Conservation (phyloP, 2,797 vertebrate genomes). For the Notolepis coatsorum region DNA sequence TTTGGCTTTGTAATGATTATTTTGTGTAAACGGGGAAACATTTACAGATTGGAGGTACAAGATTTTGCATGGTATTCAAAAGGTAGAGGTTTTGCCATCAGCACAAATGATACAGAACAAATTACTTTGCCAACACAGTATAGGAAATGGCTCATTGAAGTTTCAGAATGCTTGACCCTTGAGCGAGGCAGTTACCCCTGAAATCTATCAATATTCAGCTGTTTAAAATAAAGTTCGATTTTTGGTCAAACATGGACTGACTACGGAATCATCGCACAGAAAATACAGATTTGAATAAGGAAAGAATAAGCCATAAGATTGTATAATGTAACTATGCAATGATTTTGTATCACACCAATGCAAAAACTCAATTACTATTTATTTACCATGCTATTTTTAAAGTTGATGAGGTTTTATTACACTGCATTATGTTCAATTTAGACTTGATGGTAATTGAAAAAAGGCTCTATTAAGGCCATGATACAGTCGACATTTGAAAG, state of each 20-base stretch:
- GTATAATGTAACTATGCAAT: not conserved
- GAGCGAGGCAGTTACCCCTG: not conserved
- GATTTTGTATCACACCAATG: not conserved
- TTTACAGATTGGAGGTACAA: no score
- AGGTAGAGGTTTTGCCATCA: conserved; percentile 1
- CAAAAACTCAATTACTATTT: not conserved
- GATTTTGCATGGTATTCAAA: no score
- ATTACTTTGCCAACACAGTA: not conserved
- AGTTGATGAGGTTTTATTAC: not conserved
- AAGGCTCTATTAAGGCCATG: no score
- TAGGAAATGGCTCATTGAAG: not conserved
- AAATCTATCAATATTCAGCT: not conserved
- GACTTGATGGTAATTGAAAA: no score
- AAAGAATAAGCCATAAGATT: no score
- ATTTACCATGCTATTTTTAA: not conserved
- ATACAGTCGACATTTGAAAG: no score
- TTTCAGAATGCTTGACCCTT: not conserved
- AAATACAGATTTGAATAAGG: no score
- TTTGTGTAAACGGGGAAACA: no score
- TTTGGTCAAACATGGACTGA: no score
- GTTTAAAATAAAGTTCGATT: no score
- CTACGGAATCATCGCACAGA: no score
- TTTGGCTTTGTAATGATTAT: no score
- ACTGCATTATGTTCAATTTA: not conserved
- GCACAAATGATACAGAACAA: not conserved